Percentiles rank a stretch among this genome's conserved stretches.
phyloP scores from a whole-genome alignment of 2,888 invertebrate genomes.

The Malthinus flaveolus region DNA sequence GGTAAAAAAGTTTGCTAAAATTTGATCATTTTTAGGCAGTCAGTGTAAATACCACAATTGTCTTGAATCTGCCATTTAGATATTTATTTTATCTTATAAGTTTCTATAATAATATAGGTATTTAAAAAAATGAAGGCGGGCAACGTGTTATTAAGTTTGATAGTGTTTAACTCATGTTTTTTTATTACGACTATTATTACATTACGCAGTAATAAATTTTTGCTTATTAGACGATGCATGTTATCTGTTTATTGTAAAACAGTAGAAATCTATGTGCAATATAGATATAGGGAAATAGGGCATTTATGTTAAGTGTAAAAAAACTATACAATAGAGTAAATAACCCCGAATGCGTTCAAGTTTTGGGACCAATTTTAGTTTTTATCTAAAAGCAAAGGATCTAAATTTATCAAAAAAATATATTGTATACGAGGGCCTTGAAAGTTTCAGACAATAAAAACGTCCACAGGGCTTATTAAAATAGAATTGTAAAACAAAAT shows the following conservation, averaged over 20 bases:
- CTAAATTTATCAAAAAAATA: slow-evolving; percentile 5
- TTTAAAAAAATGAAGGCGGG: slow-evolving; percentile 3
- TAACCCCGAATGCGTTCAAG: slow-evolving; percentile 15
- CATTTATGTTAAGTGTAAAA: slow-evolving; percentile 12
- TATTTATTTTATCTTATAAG: slow-evolving; percentile 17
- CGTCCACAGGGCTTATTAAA: no score
- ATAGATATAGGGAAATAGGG: slow-evolving; percentile 2
- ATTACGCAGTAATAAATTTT: slow-evolving; percentile 2
- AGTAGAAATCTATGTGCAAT: slow-evolving; percentile 14
- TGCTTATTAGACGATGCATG: slow-evolving; percentile 15
- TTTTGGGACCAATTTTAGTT: slow-evolving; percentile 33
- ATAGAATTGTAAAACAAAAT: no score
- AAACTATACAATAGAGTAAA: not conserved
- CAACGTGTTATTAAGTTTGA: slow-evolving; percentile 20
- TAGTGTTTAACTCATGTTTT: slow-evolving; percentile 17
- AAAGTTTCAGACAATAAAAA: no score
- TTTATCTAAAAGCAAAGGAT: slow-evolving; percentile 7
- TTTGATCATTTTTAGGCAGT: slow-evolving; percentile 4
- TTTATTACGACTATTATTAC: slow-evolving; percentile 10
- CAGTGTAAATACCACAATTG: slow-evolving; percentile 25
- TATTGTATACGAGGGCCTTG: not conserved
- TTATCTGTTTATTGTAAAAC: slow-evolving; percentile 15
- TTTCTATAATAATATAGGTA: slow-evolving; percentile 10
- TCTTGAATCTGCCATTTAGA: slow-evolving; percentile 10
- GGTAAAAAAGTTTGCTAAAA: not conserved